Evolutionary conservation across 2,113 vertebrate genomes (phyloP), one percentile per base, ranked within the genome.

Genomic region (Cinclus mexicanus): DNA sequence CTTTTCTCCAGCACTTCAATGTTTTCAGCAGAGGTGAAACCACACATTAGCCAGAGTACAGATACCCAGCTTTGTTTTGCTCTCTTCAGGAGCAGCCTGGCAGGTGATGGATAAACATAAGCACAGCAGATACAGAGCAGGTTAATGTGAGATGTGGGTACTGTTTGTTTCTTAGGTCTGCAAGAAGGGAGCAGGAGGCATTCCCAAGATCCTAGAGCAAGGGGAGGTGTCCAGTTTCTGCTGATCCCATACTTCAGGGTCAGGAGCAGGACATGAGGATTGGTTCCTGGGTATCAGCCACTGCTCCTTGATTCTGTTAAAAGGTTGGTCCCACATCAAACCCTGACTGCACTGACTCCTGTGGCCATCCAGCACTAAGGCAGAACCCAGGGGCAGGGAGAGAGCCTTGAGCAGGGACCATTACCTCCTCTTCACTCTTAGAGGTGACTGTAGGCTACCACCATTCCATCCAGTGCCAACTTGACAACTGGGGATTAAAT

Each of bases 1-100:
- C 92, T 96, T 97, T 75, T 92, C 56, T 53, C 71, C 52, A 70
- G 56, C 75, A 61, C 87, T 90, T 65, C 74, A 83, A 37, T 67
- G 33, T 83, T 94, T 93, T 93, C 84, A 93, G 75, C 79, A 93
- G 53, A 94, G 68, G 50, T 88, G 75, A 91, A 92, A 83, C 52
- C 59, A 61, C 81, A 67, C n/a, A 72, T 65, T 19, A 85, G 11
- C 37, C 55, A 11, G 33, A 78, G 47, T 20, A 22, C 35, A 87
- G 63, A 84, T 76, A 72, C 6, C 10, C 78, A 65, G n/a, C 50
- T 90, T 57, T 0, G 0, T 49, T 89, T 63, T 52, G 39, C 69
- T 80, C 37, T 87, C n/a, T 78, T 72, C 0, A 3, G 44, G 28
- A 72, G 49, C 44, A 91, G 55, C 59, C 57, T 85, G 90, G 50